These are phyloP conservation scores for Sterrhoptilus dennistouni DNA, from an alignment of 2,113 vertebrate genomes.

Conservation along the genomic window DNA sequence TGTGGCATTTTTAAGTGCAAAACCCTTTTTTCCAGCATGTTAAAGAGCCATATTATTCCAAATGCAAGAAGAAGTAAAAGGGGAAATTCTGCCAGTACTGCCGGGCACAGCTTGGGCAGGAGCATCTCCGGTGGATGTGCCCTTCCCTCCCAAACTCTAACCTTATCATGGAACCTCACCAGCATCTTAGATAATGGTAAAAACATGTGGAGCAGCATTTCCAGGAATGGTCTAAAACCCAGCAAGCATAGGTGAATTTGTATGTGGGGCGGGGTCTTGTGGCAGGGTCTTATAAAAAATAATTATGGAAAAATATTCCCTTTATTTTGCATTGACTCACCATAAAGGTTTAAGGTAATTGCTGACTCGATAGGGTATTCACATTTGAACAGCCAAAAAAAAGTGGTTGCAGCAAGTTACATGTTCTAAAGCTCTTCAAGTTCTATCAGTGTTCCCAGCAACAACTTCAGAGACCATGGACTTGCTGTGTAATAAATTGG, in stretches of 20 bases:
- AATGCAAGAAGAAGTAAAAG: neutral
- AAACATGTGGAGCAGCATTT: neutral
- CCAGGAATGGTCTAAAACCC: neutral
- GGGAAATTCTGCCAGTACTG: neutral
- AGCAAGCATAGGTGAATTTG: neutral
- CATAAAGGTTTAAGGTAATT: neutral
- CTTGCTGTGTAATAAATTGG: neutral
- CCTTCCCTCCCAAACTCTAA: neutral
- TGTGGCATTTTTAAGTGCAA: constrained; percentile 8
- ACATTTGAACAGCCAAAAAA: neutral
- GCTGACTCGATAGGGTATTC: neutral
- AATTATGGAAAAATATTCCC: neutral
- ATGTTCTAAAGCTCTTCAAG: neutral
- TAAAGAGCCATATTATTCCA: neutral
- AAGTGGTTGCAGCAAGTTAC: neutral
- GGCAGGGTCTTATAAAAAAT: neutral
- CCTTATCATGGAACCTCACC: neutral
- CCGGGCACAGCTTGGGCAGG: neutral
- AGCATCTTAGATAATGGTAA: neutral
- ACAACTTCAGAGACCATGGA: neutral
- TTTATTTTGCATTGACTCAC: neutral
- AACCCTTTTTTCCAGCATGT: neutral
- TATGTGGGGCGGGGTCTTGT: fast-evolving
- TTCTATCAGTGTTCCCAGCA: constrained; percentile 37
- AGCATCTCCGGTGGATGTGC: neutral